Evolutionary conservation across 2,888 invertebrate species (phyloP).

Genomic region (Metacarcinus magister): DNA sequence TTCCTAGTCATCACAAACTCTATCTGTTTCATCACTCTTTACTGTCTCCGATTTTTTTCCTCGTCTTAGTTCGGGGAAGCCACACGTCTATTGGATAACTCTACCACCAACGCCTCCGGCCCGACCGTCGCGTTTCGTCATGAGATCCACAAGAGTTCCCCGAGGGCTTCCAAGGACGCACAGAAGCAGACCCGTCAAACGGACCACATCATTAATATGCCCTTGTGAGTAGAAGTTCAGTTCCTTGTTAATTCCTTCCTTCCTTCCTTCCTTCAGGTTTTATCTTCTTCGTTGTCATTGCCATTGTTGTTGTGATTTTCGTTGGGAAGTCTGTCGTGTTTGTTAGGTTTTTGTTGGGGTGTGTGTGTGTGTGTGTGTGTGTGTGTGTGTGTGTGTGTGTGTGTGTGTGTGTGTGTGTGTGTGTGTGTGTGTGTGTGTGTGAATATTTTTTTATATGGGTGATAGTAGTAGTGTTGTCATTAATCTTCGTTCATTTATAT

Average conservation of each 20-base stretch:
- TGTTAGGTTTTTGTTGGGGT: background rate
- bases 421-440: constrained; percentile 40
- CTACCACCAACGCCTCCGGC: background rate
- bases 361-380: constrained; percentile 33
- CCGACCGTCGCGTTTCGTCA: background rate
- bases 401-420: constrained; percentile 58
- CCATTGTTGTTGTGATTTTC: background rate
- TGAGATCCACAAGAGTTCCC: constrained; percentile 21
- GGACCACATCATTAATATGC: constrained; percentile 59
- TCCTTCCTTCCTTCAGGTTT: background rate
- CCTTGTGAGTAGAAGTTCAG: constrained; percentile 56
- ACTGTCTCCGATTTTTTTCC: background rate
- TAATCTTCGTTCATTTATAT: too few species aligned
- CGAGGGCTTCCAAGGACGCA: constrained; percentile 46
- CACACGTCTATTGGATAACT: constrained; percentile 47
- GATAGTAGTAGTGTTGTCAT: background rate
- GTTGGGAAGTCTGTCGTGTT: background rate
- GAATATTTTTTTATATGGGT: background rate
- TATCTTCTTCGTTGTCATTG: background rate
- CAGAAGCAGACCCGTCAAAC: constrained; percentile 5
- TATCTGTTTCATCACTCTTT: background rate
- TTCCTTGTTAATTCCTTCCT: background rate
- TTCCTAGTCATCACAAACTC: background rate
- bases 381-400: constrained; percentile 56
- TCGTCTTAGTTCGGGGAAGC: constrained; percentile 8